Conservation (phyloP, 1,140 invertebrate genomes). For the Drosophila orena region DNA sequence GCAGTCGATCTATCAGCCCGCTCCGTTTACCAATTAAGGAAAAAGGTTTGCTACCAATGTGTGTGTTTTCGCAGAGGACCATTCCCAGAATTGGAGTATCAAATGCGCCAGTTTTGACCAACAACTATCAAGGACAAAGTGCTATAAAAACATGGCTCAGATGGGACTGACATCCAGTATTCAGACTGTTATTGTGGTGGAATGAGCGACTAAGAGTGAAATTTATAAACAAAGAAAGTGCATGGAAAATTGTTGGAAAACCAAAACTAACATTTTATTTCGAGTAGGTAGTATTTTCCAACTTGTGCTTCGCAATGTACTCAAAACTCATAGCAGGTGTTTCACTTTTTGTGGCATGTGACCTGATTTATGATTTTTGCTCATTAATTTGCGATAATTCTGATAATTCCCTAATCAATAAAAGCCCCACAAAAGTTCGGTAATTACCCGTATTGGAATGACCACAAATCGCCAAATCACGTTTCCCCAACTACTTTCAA, state of each 20-base stretch:
- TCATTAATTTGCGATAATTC: slow-evolving; percentile 47
- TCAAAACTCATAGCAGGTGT: neutral
- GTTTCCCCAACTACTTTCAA: neutral
- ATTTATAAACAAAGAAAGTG: neutral
- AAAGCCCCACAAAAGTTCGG: slow-evolving; percentile 25
- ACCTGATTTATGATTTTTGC: slow-evolving; percentile 49
- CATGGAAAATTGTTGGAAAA: too few relatives aligned
- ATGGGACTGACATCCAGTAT: neutral
- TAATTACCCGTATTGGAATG: slow-evolving; percentile 25
- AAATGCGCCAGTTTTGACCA: slow-evolving; percentile 1
- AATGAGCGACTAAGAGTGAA: neutral
- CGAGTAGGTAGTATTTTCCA: neutral
- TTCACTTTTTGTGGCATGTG: slow-evolving; percentile 54
- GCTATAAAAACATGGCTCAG: slow-evolving; percentile 1
- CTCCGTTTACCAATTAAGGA: slow-evolving; percentile 64
- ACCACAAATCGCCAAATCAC: slow-evolving; percentile 10
- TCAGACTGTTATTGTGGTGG: neutral
- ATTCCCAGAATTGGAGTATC: slow-evolving; percentile 1
- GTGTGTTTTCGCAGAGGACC: slow-evolving; percentile 2
- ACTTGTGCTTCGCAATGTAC: slow-evolving; percentile 6
- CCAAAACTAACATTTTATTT: neutral
- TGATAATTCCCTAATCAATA: slow-evolving; percentile 63
- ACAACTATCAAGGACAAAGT: neutral
- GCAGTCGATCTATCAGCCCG: slow-evolving; percentile 47
- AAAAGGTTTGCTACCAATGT: slow-evolving; percentile 59